Conservation (phyloP, 2,113 vertebrate species). For the Neolamprologus modestus region DNA sequence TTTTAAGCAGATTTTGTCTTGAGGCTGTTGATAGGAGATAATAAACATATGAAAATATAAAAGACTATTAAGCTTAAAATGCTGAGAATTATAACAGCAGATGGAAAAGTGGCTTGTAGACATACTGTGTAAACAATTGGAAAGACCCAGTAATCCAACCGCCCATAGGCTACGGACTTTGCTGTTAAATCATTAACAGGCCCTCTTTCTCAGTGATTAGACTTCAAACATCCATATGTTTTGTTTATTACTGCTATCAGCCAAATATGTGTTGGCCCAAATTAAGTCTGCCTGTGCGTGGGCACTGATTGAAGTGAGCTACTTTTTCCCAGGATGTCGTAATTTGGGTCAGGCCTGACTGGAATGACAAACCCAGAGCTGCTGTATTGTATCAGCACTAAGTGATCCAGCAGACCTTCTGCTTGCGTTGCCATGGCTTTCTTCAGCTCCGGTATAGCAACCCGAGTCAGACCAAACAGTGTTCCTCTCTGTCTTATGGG, state of each 20-base stretch:
- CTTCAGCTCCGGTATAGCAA: slow-evolving; percentile 54
- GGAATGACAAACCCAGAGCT: slow-evolving; percentile 65
- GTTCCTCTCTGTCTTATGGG: slow-evolving; percentile 53
- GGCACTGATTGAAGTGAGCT: slow-evolving; percentile 19
- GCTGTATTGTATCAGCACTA: slow-evolving; percentile 49
- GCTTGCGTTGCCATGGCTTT: slow-evolving; percentile 73
- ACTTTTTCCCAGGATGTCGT: slow-evolving; percentile 57
- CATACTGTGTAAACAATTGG: slow-evolving; percentile 36
- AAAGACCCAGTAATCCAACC: slow-evolving; percentile 33
- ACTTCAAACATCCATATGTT: slow-evolving; percentile 60
- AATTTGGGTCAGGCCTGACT: slow-evolving; percentile 75
- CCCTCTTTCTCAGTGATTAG: slow-evolving; percentile 40
- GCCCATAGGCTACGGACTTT: slow-evolving; percentile 27
- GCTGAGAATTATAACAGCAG: slow-evolving; percentile 14
- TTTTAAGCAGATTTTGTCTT: slow-evolving; percentile 20
- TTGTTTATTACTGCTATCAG: slow-evolving; percentile 42
- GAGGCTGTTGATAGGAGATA: slow-evolving; percentile 48
- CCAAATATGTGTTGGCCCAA: slow-evolving; percentile 15
- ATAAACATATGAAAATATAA: slow-evolving; percentile 48
- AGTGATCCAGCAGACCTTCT: slow-evolving; percentile 55
- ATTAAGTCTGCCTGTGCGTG: slow-evolving; percentile 14
- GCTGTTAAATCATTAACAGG: slow-evolving; percentile 39
- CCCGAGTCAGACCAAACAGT: slow-evolving; percentile 60
- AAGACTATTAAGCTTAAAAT: slow-evolving; percentile 39
- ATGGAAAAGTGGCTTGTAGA: slow-evolving; percentile 34